Conservation (phyloP, 2,113 vertebrate genomes). For the Cariama cristata region DNA sequence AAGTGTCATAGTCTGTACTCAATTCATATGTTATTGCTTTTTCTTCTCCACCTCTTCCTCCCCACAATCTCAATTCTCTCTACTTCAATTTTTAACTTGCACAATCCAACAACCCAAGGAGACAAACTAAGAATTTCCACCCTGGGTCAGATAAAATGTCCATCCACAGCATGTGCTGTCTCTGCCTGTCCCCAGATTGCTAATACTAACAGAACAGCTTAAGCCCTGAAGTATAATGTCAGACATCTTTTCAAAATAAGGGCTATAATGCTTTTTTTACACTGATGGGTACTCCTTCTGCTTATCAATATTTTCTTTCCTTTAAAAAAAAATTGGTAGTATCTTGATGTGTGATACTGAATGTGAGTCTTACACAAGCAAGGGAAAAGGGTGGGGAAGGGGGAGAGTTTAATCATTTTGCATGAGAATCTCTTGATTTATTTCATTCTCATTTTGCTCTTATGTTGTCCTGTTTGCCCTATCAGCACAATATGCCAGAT, state of each 20-base stretch:
- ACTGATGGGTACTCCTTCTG: background rate
- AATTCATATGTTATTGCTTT: background rate
- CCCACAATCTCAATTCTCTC: background rate
- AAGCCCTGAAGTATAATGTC: background rate
- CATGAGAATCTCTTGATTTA: background rate
- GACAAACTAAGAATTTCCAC: background rate
- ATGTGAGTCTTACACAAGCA: background rate
- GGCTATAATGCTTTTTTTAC: background rate
- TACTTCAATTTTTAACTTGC: background rate
- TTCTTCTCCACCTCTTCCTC: background rate
- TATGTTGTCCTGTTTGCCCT: background rate
- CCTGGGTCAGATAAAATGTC: background rate
- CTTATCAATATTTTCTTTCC: background rate
- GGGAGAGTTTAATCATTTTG: background rate
- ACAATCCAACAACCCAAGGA: background rate
- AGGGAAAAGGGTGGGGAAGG: background rate
- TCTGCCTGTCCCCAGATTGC: background rate
- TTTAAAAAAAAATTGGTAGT: background rate
- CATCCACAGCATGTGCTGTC: background rate
- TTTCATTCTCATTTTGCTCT: background rate
- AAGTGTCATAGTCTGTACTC: background rate
- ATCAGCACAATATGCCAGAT: background rate
- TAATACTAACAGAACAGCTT: background rate
- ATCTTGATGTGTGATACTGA: background rate
- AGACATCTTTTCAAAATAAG: background rate